A percentile compares a stretch with the other conserved stretches of the same genome.
phyloP scores from a whole-genome alignment of 2,888 invertebrate genomes.

The Euplexia lucipara region DNA sequence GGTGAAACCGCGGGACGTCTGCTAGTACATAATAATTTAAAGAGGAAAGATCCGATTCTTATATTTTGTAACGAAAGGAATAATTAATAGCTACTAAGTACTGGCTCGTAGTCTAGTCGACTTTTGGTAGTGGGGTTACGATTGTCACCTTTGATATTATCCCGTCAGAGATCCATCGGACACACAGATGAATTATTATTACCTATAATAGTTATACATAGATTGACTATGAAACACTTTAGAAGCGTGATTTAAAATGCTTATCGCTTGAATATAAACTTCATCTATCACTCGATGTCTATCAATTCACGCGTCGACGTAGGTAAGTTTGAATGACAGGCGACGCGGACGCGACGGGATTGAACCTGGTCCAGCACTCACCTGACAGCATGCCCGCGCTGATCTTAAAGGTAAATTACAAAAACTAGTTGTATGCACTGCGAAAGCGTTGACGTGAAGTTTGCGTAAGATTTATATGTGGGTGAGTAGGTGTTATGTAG shows the following conservation, averaged over 20 bases:
- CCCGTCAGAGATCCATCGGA: too few relatives aligned
- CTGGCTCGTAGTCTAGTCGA: too few relatives aligned
- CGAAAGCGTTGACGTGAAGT: conserved; percentile 29
- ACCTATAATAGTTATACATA: too few relatives aligned
- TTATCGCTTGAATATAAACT: conserved; percentile 14
- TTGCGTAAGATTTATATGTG: conserved; percentile 1
- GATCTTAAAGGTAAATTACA: conserved; percentile 26
- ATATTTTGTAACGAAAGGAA: too few relatives aligned
- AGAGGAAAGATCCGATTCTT: too few relatives aligned
- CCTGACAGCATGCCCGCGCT: conserved; percentile 23
- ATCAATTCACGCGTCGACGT: conserved; percentile 12
- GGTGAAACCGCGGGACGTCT: too few relatives aligned
- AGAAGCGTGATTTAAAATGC: background rate
- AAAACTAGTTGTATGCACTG: conserved; percentile 38
- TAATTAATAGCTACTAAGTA: too few relatives aligned
- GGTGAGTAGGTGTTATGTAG: background rate
- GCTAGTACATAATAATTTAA: too few relatives aligned
- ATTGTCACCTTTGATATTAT: too few relatives aligned
- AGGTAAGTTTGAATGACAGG: conserved; percentile 52
- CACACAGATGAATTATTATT: too few relatives aligned
- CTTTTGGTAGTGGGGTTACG: too few relatives aligned
- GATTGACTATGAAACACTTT: too few relatives aligned
- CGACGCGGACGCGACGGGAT: conserved; percentile 31
- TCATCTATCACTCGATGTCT: conserved; percentile 10
- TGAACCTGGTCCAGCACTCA: conserved; percentile 19